Evolutionary conservation across 1,140 invertebrate genomes (phyloP).

Genomic region (Meteorus sp.): DNA sequence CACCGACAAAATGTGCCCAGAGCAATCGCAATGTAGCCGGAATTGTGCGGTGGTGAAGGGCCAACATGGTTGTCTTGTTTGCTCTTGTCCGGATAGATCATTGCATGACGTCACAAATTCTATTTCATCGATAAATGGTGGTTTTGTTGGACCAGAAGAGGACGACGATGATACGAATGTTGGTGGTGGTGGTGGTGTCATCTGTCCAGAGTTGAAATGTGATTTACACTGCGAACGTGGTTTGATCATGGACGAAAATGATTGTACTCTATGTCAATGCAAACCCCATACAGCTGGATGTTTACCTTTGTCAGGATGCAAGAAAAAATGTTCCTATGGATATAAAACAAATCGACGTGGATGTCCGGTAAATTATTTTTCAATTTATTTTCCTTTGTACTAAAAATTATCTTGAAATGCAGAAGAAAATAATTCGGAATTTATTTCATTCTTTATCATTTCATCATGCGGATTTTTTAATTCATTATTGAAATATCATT

Average conservation of each 20-base stretch:
- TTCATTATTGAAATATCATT: too few relatives aligned
- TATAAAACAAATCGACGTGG: slow-evolving; percentile 46
- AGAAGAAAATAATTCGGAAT: too few relatives aligned
- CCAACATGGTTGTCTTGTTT: slow-evolving; percentile 42
- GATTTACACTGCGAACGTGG: slow-evolving; percentile 46
- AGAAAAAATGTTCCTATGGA: slow-evolving; percentile 46
- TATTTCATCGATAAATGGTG: too few relatives aligned
- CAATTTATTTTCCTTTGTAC: background rate
- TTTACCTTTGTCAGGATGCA: slow-evolving; percentile 39
- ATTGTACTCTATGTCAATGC: slow-evolving; percentile 49
- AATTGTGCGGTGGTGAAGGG: slow-evolving; percentile 41
- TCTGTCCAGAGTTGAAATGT: slow-evolving; percentile 47
- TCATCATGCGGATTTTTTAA: background rate
- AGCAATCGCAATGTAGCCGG: slow-evolving; percentile 36
- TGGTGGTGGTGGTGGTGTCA: slow-evolving; percentile 30
- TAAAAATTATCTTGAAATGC: too few relatives aligned
- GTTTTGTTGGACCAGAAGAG: too few relatives aligned
- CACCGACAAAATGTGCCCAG: slow-evolving; percentile 37
- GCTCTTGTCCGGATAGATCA: slow-evolving; percentile 33
- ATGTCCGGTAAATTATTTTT: slow-evolving; percentile 38
- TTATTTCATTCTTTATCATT: background rate
- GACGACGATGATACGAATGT: slow-evolving; percentile 27
- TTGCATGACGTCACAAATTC: slow-evolving; percentile 29
- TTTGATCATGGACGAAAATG: slow-evolving; percentile 47
- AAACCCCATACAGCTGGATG: slow-evolving; percentile 37